Base-by-base conservation (phyloP, 2,888 invertebrate genomes). In the Cantharis rustica region DNA sequence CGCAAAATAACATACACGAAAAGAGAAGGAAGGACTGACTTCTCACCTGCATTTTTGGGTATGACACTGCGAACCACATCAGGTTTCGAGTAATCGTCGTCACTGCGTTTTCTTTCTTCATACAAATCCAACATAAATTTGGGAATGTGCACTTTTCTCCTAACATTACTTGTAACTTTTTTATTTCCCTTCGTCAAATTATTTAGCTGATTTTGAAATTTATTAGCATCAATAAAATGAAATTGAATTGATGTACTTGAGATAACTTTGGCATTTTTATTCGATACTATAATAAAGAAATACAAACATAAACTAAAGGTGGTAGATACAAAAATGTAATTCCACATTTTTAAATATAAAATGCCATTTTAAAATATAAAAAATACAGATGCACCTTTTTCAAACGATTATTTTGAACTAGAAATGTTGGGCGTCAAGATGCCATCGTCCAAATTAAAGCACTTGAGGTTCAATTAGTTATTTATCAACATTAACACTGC, bases 101-200 rank as follows among this genome's bases (percentile, higher is more conserved):
- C 74, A 26, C 78, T 79, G 7, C 77, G 81, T 82, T 86, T 87
- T 71, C 85, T 84, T 68, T 83, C 84, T 76, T 87, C 86, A 75
- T 88, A 88, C 75, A 88, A 81, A 75, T 88, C 87, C 73, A 88
- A 75, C 88, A 88, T 88, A 80, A 87, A 87, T 79, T 88, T 88
- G 0, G 88, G 88, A 11, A 88, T 84, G 73, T 88, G 88, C 64
- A 84, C 81, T 73, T 82, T 85, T 13, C 73, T 81, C 74, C 76
- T 80, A 16, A 16, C 68, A 26, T 17, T 16, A 10, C 71, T 73
- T 15, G 10, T 10, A 13, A 16, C 68, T 26, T 75, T 73, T 16
- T 71, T 72, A 3, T 75, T 71, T 66, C 73, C 72, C 10, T 61
- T 61, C 10, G 16, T 23, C n/a, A 72, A n/a, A 10, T 68, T 62